phyloP scores from a whole-genome alignment of 2,797 vertebrate genomes.

The Arctocebus calabarensis region DNA sequence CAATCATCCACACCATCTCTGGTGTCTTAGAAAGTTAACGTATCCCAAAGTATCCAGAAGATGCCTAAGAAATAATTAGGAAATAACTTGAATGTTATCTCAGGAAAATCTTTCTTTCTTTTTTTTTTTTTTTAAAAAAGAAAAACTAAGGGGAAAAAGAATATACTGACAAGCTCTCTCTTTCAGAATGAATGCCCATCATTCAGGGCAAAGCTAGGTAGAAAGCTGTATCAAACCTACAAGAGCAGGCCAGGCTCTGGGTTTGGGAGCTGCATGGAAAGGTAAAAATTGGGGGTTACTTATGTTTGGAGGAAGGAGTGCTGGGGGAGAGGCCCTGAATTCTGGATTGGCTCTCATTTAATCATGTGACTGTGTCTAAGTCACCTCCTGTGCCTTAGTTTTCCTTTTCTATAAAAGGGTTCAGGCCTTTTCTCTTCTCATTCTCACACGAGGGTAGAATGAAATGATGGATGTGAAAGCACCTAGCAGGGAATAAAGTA shows the following conservation, averaged over 20 bases:
- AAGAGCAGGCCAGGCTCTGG: background rate
- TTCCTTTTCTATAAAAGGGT: background rate
- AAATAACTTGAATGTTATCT: slow-evolving; percentile 7
- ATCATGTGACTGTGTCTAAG: background rate
- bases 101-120: slow-evolving; percentile 32
- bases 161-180: background rate
- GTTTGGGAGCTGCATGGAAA: background rate
- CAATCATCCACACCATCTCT: background rate
- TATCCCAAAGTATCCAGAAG: background rate
- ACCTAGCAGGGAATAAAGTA: background rate
- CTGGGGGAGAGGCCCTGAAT: background rate
- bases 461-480: background rate
- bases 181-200: background rate
- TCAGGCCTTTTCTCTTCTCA: slow-evolving; percentile 10
- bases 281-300: background rate
- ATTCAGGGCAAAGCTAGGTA: background rate
- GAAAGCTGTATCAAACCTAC: background rate
- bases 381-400: slow-evolving; percentile 16
- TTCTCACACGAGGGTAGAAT: background rate
- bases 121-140: slow-evolving; percentile 36
- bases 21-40: background rate
- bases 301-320: background rate
- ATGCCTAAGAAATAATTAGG: slow-evolving; percentile 26
- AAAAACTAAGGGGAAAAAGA: background rate
- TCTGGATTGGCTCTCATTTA: background rate